These are phyloP conservation scores for Parazoanthus atlanticus DNA, from an alignment of 92 coral and sea anemone species.

Conservation along the genomic window DNA sequence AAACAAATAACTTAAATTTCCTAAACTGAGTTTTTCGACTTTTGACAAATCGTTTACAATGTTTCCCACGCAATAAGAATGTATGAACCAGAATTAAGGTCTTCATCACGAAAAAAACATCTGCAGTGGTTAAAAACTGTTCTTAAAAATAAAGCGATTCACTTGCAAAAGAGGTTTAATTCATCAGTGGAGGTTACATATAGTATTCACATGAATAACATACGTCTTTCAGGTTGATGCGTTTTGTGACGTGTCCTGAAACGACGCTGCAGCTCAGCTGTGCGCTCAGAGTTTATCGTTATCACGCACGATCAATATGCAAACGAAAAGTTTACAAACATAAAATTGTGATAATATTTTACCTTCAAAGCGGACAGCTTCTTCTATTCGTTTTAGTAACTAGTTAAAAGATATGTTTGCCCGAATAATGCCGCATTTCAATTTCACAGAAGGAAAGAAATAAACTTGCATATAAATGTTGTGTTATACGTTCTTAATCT, in stretches of 20 bases:
- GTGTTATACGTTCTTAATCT: background rate
- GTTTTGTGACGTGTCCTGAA: background rate
- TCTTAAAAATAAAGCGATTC: background rate
- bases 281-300: background rate
- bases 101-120: background rate
- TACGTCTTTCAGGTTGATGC: background rate
- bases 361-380: background rate
- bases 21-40: constrained; percentile 3
- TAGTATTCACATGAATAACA: background rate
- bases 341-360: too few relatives aligned
- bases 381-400: background rate
- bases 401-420: background rate
- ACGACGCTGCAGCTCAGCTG: background rate
- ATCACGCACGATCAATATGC: background rate
- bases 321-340: background rate
- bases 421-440: background rate
- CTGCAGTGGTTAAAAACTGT: background rate
- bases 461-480: background rate
- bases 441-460: background rate
- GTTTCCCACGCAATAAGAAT: background rate
- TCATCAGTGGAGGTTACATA: background rate
- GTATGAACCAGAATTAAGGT: background rate
- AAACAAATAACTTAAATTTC: background rate
- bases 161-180: background rate
- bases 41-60: background rate